Base-by-base conservation (phyloP, 2,113 vertebrate genomes). In the Neoarius graeffei region DNA sequence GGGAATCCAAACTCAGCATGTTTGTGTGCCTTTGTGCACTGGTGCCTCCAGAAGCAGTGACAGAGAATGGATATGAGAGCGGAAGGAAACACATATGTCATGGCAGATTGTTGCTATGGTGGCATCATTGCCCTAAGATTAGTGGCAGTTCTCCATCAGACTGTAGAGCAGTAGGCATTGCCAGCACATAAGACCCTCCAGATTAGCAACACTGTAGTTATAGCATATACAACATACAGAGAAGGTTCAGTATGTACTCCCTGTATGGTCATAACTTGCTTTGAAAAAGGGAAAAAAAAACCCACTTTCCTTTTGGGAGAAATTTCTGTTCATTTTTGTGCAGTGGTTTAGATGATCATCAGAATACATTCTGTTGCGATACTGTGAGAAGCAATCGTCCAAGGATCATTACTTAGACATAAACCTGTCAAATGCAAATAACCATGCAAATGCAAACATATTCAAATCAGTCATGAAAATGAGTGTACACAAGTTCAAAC, bases 51-150 rank as follows among this genome's bases (percentile, higher is more conserved):
- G 23, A 84, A 62, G 23, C 52, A 20, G 52, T 73, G 81, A 85
- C 85, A 35, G 83, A 79, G 79, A 89, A 89, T 86, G 90, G 88
- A 91, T 83, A 89, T 89, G 73, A 83, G 85, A 89, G 80, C 62
- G 79, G 90, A 89, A 86, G 62, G 62, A 91, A 71, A 89, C 83
- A 89, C 90, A 91, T 91, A 91, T 91, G 90, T 86, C 62, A 13
- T 87, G 90, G 85, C 90, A 91, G 90, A 91, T 89, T 91, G 90
- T 89, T 91, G 86, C 88, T 80, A 91, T 91, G 88, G 88, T 73
- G 81, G 83, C 88, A 86, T 89, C 30, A 48, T 62, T 87, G 86
- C 83, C 90, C 86, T 91, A 54, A 86, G 88, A 88, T 89, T 85
- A 87, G 84, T 91, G 88, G 84, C 90, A 85, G 88, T 71, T 80